Percentiles rank a stretch among this genome's conserved stretches.
These are phyloP conservation scores for Aulostomus chinensis DNA, from an alignment of 2,797 vertebrate genomes.

Conservation along the genomic window DNA sequence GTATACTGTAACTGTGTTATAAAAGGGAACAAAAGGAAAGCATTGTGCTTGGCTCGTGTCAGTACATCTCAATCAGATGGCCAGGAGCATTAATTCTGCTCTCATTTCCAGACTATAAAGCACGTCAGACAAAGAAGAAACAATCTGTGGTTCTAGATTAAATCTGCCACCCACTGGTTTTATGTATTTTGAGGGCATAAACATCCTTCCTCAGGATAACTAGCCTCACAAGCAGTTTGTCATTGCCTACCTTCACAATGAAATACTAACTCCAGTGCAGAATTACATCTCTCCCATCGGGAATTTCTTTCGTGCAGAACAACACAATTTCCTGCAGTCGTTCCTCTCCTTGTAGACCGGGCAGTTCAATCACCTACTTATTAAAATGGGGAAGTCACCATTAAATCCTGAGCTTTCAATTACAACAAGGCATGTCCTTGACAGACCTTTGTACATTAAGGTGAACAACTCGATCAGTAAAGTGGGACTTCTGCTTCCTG, in stretches of 20 bases:
- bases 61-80: conserved; percentile 60
- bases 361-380: conserved; percentile 43
- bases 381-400: conserved; percentile 29
- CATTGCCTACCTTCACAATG: conserved; percentile 19
- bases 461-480: no score
- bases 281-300: conserved; percentile 46
- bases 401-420: not conserved
- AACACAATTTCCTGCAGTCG: conserved; percentile 56
- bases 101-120: conserved; percentile 81
- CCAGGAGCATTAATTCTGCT: conserved; percentile 84
- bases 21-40: conserved; percentile 8
- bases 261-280: conserved; percentile 30
- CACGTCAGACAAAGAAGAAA: conserved; percentile 78
- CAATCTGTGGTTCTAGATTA: conserved; percentile 85
- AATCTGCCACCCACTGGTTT: conserved; percentile 76
- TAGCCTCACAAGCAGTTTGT: conserved; percentile 36
- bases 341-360: conserved; percentile 18
- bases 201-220: conserved; percentile 67
- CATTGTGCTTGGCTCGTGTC: conserved; percentile 5
- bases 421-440: no score
- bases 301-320: conserved; percentile 45
- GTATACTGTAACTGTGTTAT: not conserved
- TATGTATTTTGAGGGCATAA: conserved; percentile 77
- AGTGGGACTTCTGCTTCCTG: no score
- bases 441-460: no score